Base-by-base conservation (phyloP, 2,113 vertebrate genomes). In the Bucco capensis region DNA sequence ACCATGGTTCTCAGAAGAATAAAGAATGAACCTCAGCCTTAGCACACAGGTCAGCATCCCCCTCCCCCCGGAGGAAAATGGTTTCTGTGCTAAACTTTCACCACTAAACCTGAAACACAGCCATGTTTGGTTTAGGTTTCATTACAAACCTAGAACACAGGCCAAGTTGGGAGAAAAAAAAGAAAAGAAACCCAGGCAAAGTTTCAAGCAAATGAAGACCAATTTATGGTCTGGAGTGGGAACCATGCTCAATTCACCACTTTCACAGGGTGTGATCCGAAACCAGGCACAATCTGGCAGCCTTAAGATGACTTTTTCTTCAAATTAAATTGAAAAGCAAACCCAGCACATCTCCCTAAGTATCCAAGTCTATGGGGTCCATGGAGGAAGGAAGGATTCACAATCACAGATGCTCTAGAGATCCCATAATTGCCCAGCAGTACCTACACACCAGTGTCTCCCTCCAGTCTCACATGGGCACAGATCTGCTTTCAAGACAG, bases 81-180 rank as follows among this genome's bases (percentile, higher is more conserved):
- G 88, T 94, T 96, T 92, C 77, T 96, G 62, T 90, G 90, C 93
- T 94, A 95, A 93, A 93, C 71, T 96, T 89, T 87, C 93, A 93
- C 84, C 93, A 83, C 94, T 89, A 87, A 96, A 95, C 89, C 78
- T 86, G 6, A 96, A 95, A 94, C 80, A 58, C 91, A 92, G 81
- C 47, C 47, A 57, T 94, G 89, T 96, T 96, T 96, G 89, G 4
- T 96, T 96, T 96, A 93, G 95, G 89, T 96, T 96, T 93, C 91
- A 67, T 96, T 96, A 87, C 92, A 95, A 93, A 92, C 78, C 71
- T 85, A 87, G 78, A 96, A 94, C 60, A 73, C 60, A 37, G 56
- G 91, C 92, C 95, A 96, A 96, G 89, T 87, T 89, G 51, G 31
- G 53, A 53, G 1, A 16, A 5, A 28, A 3, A 12, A 12, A 15